phyloP scores from a whole-genome alignment of 2,888 invertebrate genomes.

The Rhyacophila evoluta region DNA sequence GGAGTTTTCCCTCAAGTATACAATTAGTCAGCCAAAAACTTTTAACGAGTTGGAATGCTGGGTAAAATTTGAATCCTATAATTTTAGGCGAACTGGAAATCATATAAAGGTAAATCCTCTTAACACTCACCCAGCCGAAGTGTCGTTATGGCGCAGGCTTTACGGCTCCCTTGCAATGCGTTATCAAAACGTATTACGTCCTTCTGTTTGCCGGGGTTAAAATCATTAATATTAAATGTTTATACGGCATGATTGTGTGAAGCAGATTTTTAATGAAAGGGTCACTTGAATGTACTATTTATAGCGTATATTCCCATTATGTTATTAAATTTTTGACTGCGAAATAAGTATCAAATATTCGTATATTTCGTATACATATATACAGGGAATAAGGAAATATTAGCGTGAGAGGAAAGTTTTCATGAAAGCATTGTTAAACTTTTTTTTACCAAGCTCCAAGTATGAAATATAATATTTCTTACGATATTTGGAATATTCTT shows the following conservation, averaged over 20 bases:
- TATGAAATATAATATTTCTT: too few relatives aligned
- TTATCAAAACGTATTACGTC: not conserved
- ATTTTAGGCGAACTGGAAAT: not conserved
- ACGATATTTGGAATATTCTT: too few relatives aligned
- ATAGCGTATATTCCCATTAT: not conserved
- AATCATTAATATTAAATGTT: not conserved
- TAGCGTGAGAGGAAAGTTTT: too few relatives aligned
- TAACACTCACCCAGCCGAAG: not conserved
- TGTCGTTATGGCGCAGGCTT: not conserved
- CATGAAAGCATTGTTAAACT: too few relatives aligned
- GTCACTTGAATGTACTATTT: not conserved
- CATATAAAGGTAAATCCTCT: conserved; percentile 19
- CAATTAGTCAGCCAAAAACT: conserved; percentile 19
- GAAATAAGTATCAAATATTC: too few relatives aligned
- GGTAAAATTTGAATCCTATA: conserved; percentile 14
- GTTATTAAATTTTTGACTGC: too few relatives aligned
- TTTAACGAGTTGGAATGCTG: not conserved
- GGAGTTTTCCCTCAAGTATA: not conserved
- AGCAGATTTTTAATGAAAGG: not conserved
- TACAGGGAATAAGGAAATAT: too few relatives aligned
- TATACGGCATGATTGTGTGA: not conserved
- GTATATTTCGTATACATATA: too few relatives aligned
- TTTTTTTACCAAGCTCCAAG: too few relatives aligned
- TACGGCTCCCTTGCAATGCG: not conserved
- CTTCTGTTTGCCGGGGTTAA: not conserved